Base-by-base conservation (phyloP, 2,888 invertebrate genomes). In the Anticlea derivata region DNA sequence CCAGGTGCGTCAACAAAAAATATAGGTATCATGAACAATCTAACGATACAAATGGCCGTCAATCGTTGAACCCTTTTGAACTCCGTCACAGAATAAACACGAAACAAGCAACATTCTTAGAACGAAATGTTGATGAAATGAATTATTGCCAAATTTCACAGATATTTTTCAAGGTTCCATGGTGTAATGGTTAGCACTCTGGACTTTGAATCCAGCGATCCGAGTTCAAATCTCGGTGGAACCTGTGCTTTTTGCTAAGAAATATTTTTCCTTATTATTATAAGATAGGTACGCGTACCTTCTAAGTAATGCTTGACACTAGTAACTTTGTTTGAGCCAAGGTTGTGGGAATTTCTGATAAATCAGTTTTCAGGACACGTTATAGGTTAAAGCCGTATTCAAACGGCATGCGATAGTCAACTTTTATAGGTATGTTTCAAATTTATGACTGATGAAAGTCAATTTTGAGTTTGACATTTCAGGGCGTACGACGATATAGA, bases 161-260 rank as follows among this genome's bases (percentile, higher is more conserved):
- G 0, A 0, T 1, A 0, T 0, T 0, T 31, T 10, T 33, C 55
- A 46, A 55, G 93, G 93, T 93, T 86, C 93, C 93, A 93, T 93
- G 93, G 93, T 93, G 93, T 94, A 94, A 94, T 92, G 93, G 93
- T 94, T 92, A 94, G 93, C 93, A 94, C 93, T 94, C 93, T 94
- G 93, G 93, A 94, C 93, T 94, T 92, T 93, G 93, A 94, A 94
- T 94, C 93, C 93, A 93, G 93, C 93, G 94, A 94, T 94, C 94
- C 93, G 94, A 94, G 94, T 94, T 94, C 94, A 93, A 94, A 93
- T 94, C 94, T 94, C 94, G 93, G 94, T 94, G 93, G 93, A 90
- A 94, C 94, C 94, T 87, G 72, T 2, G 33, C 55, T 61, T 63
- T 62, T 59, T 59, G 55, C 30, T 33, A 6, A 22, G 8, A 13